Base-by-base conservation (phyloP, 1,140 invertebrate species). In the Cardiocondyla obscurior region DNA sequence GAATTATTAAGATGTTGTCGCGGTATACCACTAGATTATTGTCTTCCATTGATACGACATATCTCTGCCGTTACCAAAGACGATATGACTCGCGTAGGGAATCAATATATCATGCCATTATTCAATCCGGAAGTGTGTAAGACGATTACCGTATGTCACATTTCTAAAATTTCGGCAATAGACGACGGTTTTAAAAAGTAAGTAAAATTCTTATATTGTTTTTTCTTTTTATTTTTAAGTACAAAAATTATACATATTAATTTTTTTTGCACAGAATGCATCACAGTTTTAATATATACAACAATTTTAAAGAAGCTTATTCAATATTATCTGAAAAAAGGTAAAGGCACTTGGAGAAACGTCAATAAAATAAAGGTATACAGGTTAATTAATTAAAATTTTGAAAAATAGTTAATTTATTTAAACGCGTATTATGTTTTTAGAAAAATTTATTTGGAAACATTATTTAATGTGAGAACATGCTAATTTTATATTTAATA, bases 121-220 rank as follows among this genome's bases (percentile, higher is more conserved):
- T 96, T 97, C 89, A 94, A 96, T 89, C 91, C 95, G 7, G 92
- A 93, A 16, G 87, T 93, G 49, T 94, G 95, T 51, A 96, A 95
- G 88, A 95, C 96, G 51, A 95, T 96, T 49, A 92, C 98, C 67
- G 96, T 97, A 36, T 98, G 97, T 91, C 96, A 97, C 91, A 96
- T 97, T n/a, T 94, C 95, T 58, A 97, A 97, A 94, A 95, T 96
- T 49, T 90, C 95, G 19, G 96, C 97, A 90, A 94, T 97, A 69
- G 92, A 94, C 25, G 92, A 94, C 12, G 95, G 95, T 49, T 96
- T 98, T 87, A 95, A 95, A 90, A 94, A 94, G 96, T 97, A 93
- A 95, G 95, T 95, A 84, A 62, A 77, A 74, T 25, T 55, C 79
- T 73, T 19, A 25, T 57, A n/a, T 19, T 12, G 30, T 60, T 22